Conservation (phyloP, 2,888 invertebrate species). For the Athalia cordata region DNA sequence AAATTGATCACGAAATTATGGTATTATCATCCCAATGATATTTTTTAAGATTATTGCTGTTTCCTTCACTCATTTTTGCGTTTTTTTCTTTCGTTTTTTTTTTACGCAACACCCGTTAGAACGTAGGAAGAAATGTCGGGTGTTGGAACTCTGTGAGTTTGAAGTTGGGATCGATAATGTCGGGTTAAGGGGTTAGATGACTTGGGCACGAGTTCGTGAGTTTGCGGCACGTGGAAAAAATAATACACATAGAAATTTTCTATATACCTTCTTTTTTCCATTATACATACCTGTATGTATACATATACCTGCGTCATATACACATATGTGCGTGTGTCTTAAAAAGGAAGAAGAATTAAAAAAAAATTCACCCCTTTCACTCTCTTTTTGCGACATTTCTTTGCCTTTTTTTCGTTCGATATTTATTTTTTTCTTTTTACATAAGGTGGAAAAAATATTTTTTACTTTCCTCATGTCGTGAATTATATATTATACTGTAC, state of each 20-base stretch:
- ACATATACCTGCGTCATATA: neutral
- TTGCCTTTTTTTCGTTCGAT: neutral
- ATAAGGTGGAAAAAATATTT: neutral
- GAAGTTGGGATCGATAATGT: slow-evolving; percentile 36
- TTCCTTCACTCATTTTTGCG: neutral
- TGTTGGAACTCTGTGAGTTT: slow-evolving; percentile 39
- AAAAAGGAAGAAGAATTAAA: no score
- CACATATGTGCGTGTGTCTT: no score
- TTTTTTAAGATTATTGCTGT: neutral
- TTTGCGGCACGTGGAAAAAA: slow-evolving; percentile 24
- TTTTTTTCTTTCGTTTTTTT: neutral
- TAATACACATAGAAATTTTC: no score
- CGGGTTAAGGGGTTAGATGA: slow-evolving; percentile 43
- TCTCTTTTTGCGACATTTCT: no score
- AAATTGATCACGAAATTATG: no score
- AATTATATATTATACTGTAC: no score
- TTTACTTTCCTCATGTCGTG: no score
- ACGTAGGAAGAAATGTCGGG: slow-evolving; percentile 16
- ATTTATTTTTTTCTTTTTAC: neutral
- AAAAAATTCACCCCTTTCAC: no score
- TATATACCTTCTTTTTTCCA: neutral
- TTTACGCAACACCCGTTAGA: neutral
- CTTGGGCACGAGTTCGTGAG: slow-evolving; percentile 33
- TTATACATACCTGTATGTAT: neutral
- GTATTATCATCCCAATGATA: no score